Conservation (phyloP, 2,888 invertebrate genomes). For the Glyphotaelius pellucidus region DNA sequence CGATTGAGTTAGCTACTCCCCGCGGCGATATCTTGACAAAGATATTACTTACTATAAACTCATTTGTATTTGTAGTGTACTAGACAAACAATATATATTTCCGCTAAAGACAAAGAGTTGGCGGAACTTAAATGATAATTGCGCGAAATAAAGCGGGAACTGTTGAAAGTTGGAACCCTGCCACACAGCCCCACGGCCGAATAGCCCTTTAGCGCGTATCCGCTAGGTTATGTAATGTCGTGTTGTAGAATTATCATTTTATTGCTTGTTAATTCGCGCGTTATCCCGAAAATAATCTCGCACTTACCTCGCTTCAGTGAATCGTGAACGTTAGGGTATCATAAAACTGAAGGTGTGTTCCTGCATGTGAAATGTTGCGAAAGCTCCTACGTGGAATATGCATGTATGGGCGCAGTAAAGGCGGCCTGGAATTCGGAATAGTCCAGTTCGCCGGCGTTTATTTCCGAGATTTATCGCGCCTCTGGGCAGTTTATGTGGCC, state of each 20-base stretch:
- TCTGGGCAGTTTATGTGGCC: slow-evolving; percentile 31
- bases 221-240: not conserved
- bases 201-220: slow-evolving; percentile 19
- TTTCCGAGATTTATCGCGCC: slow-evolving; percentile 49
- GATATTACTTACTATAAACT: not conserved
- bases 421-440: slow-evolving; percentile 32
- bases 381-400: slow-evolving; percentile 2
- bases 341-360: not conserved
- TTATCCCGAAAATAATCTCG: not conserved
- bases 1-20: slow-evolving; percentile 26
- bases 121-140: slow-evolving; percentile 17
- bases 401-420: slow-evolving; percentile 40
- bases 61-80: not conserved
- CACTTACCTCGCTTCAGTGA: not conserved
- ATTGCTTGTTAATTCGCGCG: not conserved
- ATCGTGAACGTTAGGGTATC: not conserved
- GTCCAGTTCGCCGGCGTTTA: slow-evolving; percentile 46
- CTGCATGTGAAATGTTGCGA: slow-evolving; percentile 16
- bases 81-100: not conserved
- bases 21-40: slow-evolving; percentile 21
- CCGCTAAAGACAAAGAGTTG: not conserved
- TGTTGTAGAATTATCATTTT: not conserved
- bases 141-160: not conserved
- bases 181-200: not conserved
- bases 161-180: slow-evolving; percentile 3